Evolutionary conservation across 2,113 vertebrate species (phyloP), one percentile per base, ranked within the genome.

Genomic region (Gadus macrocephalus): DNA sequence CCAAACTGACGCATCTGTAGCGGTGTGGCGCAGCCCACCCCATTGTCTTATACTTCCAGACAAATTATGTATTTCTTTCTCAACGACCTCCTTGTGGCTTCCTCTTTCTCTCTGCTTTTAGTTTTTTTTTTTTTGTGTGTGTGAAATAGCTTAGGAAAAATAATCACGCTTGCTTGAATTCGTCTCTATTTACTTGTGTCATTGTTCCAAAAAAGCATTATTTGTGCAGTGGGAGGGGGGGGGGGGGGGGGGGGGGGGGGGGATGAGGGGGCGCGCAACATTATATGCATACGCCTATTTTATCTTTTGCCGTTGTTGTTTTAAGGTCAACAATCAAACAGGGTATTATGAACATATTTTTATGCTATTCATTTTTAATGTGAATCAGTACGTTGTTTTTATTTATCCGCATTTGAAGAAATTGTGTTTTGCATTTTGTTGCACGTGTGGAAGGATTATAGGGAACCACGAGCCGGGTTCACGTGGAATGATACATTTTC

Each of bases 1-100:
- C 97, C 88, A 98, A 98, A 91, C 91, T 98, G 88, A 99, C 96
- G 81, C 96, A 99, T 93, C 94, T 98, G 94, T 98, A 95, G 94
- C 92, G 87, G 84, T 69, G n/a, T 83, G 85, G 87, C 79, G 91
- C 89, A 85, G 69, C 79, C 53, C 78, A 83, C 85, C 89, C 86
- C 82, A 86, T 88, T 89, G 77, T 90, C 90, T 87, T 87, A 81
- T 81, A 76, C 82, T 69, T 79, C 82, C 85, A 89, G 85, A 82
- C 81, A 74, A 80, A 79, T 81, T 66, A 79, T 81, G 56, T 87
- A 90, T 15, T 71, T 87, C 88, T 90, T 89, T 90, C 78, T 62
- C 75, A 78, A 79, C 85, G 81, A 90, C 78, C 84, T 88, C 83
- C 20, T 4, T 16, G 62, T 85, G 83, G 87, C 83, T 75, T 76